Evolutionary conservation across 2,113 vertebrate species (phyloP).

Genomic region (Eudyptes chrysolophus): DNA sequence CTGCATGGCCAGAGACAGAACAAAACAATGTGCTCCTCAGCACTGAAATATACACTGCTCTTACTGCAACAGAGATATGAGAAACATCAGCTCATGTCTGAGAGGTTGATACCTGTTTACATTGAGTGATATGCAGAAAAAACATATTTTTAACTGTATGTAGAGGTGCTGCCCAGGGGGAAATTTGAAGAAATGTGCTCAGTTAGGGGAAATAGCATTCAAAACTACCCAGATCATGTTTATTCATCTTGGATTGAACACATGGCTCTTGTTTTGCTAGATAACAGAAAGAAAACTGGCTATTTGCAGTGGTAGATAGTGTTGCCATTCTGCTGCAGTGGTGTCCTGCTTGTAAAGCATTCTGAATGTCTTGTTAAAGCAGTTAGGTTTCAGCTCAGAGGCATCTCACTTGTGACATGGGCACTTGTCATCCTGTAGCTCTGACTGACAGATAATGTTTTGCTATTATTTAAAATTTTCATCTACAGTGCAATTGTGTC

Average conservation of each 20-base stretch:
- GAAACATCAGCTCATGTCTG: background rate
- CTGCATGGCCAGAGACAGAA: background rate
- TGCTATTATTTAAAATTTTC: background rate
- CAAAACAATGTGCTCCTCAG: background rate
- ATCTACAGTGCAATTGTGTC: background rate
- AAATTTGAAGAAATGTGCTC: background rate
- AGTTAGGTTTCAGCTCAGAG: background rate
- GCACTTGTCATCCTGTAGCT: background rate
- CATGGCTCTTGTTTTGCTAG: background rate
- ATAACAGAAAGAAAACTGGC: background rate
- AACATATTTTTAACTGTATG: background rate
- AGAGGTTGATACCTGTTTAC: background rate
- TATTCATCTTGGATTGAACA: background rate
- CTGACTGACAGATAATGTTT: background rate
- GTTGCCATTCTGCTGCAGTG: background rate
- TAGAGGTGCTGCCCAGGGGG: background rate
- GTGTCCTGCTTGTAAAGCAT: background rate
- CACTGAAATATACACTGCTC: background rate
- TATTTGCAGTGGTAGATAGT: background rate
- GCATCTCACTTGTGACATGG: background rate
- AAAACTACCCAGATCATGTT: rapidly evolving
- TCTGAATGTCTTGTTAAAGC: background rate
- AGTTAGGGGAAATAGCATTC: background rate
- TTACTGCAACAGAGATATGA: background rate
- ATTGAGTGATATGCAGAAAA: background rate